Evolutionary conservation across 2,888 invertebrate species (phyloP).

Genomic region (Oligia latruncula): DNA sequence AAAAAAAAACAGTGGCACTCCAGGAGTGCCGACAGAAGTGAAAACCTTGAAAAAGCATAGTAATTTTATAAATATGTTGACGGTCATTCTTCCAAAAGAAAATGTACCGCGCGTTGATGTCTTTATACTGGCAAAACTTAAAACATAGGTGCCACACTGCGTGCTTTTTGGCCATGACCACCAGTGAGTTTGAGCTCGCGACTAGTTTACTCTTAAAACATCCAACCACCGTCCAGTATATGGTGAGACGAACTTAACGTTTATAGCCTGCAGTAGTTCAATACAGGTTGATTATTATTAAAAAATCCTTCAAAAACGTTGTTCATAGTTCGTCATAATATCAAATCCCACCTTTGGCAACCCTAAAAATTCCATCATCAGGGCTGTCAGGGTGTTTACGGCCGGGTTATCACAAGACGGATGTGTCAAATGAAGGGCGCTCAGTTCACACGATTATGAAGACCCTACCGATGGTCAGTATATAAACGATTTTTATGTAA

Average conservation of each 20-base stretch:
- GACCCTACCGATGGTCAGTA: slow-evolving; percentile 53
- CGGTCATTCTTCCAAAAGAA: no score
- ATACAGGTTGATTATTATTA: background rate
- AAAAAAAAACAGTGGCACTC: no score
- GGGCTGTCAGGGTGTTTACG: slow-evolving; percentile 69
- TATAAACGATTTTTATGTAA: slow-evolving; percentile 42
- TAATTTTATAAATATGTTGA: no score
- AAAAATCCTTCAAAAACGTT: background rate
- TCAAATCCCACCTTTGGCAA: slow-evolving; percentile 41
- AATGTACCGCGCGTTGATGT: no score
- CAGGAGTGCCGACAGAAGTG: no score
- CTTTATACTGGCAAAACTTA: no score
- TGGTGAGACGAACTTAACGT: background rate
- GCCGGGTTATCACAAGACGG: slow-evolving; percentile 78
- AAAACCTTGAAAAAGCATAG: no score
- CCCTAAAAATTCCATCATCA: slow-evolving; percentile 68
- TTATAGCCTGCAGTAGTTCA: background rate
- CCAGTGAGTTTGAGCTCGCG: no score
- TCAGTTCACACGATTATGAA: slow-evolving; percentile 79
- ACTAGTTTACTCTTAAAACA: background rate
- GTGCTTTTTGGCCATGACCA: no score
- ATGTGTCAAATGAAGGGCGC: slow-evolving; percentile 78
- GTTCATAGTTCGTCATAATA: background rate
- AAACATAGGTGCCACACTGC: no score
- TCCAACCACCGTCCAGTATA: background rate